Evolutionary conservation across 1,140 invertebrate genomes (phyloP).

Genomic region (Mizuhopecten yessoensis): DNA sequence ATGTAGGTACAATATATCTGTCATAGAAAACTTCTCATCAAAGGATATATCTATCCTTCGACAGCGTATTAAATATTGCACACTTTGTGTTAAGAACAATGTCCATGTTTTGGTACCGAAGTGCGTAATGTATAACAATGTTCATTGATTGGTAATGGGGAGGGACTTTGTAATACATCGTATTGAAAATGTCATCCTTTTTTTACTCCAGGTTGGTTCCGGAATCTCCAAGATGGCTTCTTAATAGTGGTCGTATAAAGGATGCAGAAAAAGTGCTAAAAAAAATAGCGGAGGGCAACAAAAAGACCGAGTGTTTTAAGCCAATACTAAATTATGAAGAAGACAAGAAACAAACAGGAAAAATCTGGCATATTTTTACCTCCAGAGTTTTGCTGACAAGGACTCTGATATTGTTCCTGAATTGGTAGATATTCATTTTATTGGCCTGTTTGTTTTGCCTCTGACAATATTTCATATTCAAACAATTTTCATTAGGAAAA

Average conservation of each 20-base stretch:
- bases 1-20: too few species aligned
- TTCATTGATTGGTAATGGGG: slow-evolving; percentile 74
- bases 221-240: slow-evolving; percentile 63
- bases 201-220: slow-evolving; percentile 57
- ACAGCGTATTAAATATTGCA: too few species aligned
- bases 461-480: too few species aligned
- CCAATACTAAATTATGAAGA: slow-evolving; percentile 45
- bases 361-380: slow-evolving; percentile 86
- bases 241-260: slow-evolving; percentile 50
- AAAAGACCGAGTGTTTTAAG: neutral
- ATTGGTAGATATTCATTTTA: slow-evolving; percentile 65
- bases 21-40: too few species aligned
- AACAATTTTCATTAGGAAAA: too few species aligned
- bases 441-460: neutral
- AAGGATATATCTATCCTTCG: too few species aligned
- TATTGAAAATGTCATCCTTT: neutral
- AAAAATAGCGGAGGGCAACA: slow-evolving; percentile 23
- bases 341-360: slow-evolving; percentile 84
- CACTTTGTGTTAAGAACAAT: too few species aligned
- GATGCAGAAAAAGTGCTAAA: slow-evolving; percentile 56
- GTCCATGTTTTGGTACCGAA: too few species aligned
- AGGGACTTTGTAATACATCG: too few species aligned
- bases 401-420: slow-evolving; percentile 68
- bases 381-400: slow-evolving; percentile 57
- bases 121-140: too few species aligned